Base-by-base conservation (phyloP, 2,113 vertebrate species). In the Gymnocephalus cernua region DNA sequence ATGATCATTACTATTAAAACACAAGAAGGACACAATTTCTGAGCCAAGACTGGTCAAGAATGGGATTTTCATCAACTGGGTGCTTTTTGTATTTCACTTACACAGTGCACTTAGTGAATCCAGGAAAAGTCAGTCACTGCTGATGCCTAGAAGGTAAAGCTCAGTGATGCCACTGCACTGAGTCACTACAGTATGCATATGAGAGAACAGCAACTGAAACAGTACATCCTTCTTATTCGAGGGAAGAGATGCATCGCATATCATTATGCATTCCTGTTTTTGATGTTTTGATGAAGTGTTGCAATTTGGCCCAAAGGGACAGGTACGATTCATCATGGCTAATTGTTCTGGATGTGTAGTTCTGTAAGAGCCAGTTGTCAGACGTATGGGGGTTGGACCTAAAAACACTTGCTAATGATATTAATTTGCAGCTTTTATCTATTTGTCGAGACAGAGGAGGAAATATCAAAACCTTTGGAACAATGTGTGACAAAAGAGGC, bases 281-380 rank as follows among this genome's bases (percentile, higher is more conserved):
- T 93, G 86, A 93, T 90, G 88, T 92, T 87, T 86, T 88, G 82
- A 91, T 87, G 89, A 85, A 91, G 88, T 79, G 84, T 85, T 86
- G 74, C 67, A 64, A 86, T 84, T 86, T 86, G 64, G 77, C 89
- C 86, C 65, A 81, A 84, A 90, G 89, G 89, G 91, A 92, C 83
- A 79, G 79, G 88, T 82, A 85, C 79, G 62, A 91, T 89, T 93
- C 86, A 83, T 87, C 87, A 78, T n/a, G 51, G 48, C 83, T 92
- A 92, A 93, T 91, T 92, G 91, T 87, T 88, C 68, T 70, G 68
- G 86, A 85, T 85, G 83, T 90, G 76, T 79, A 80, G 69, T 85
- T 90, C 76, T 64, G 72, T 74, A 78, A 82, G 74, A 77, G 81
- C 80, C 86, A 72, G 77, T 90, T 88, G 88, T 93, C 66, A 71